Evolutionary conservation across 2,888 invertebrate genomes (phyloP), one percentile per base, ranked within the genome.

Genomic region (Lapara coniferarum): DNA sequence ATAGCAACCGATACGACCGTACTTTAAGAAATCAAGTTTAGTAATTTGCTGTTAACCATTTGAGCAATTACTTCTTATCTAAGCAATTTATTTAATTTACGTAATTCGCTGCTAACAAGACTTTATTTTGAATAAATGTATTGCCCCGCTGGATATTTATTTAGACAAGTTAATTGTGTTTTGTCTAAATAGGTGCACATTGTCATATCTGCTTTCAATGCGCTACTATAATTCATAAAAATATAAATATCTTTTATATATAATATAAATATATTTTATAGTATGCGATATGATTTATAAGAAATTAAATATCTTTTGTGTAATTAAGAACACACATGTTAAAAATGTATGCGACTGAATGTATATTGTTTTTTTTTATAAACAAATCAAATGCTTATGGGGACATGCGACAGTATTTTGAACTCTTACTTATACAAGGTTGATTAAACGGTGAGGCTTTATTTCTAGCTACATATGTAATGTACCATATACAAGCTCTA

Each of bases 31-130:
- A 53, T 69, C 66, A 49, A 72, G 71, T 71, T 70, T 66, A 77
- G 66, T 71, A 69, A 73, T 71, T 69, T 66, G 66, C 73, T 71
- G 69, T 16, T 44, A 51, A 67, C 53, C 66, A 71, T 73, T 76
- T 72, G 69, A 69, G 71, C 70, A 79, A 74, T 77, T 72, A 73
- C 59, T 49, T 49, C 66, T 69, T 78, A 72, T 74, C 71, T 70
- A 69, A 66, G 74, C 70, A 72, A 76, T 74, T 73, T 72, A 74
- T 71, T 74, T 74, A 74, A 76, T 67, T 49, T 70, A 66, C 52
- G 37, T 68, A 68, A 66, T 68, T 30, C 37, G 37, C 63, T 59
- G 51, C 30, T 16, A 53, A 51, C 66, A 44, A 46, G 53, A 57
- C 57, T 16, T 19, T 52, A 63, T 57, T 55, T 55, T 7, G 13